Base-by-base conservation (phyloP, 2,888 invertebrate species). In the Drosophila siamana region DNA sequence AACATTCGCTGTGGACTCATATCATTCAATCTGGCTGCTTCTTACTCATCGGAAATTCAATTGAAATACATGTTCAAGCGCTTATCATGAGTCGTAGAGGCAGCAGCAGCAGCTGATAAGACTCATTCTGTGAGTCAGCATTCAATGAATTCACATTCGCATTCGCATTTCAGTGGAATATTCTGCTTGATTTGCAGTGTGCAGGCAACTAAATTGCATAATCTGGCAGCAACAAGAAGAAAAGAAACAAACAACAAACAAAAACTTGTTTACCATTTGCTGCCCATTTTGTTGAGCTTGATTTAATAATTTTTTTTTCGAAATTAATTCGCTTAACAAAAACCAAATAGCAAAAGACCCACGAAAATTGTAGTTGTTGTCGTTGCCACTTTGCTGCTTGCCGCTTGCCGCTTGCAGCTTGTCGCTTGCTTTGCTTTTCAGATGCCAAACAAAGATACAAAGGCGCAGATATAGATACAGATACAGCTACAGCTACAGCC, bases 221-320 rank as follows among this genome's bases (percentile, higher is more conserved):
- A 78, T 48, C 60, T 22, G 64, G 66, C 63, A 63, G 47, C 55
- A 30, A 3, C 19, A 1, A 19, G 19, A 19, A 19, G 19, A 36
- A 56, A 50, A 51, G 22, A 43, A 40, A 47, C 50, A 40, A 54
- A 70, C 28, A 54, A 70, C 28, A 69, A 63, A 69, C 55, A 54
- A 80, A 79, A 80, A 80, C 82, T 81, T 65, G 78, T 81, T 80
- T 75, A 47, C 61, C 54, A 33, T 51, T 72, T 67, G 50, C 61
- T 79, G 75, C 47, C 64, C 65, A 78, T 74, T 74, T 76, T 76
- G 69, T 74, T 74, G 62, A 56, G 67, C 46, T 65, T 78, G 78
- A 78, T 76, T 79, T 77, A 79, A 77, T 77, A 79, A 79, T 77
- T 60, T 44, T 69, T 69, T 19, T 55, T 36, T 55, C 16, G 48